phyloP scores from a whole-genome alignment of 2,797 vertebrate genomes.

The Gymnothorax reevesii region DNA sequence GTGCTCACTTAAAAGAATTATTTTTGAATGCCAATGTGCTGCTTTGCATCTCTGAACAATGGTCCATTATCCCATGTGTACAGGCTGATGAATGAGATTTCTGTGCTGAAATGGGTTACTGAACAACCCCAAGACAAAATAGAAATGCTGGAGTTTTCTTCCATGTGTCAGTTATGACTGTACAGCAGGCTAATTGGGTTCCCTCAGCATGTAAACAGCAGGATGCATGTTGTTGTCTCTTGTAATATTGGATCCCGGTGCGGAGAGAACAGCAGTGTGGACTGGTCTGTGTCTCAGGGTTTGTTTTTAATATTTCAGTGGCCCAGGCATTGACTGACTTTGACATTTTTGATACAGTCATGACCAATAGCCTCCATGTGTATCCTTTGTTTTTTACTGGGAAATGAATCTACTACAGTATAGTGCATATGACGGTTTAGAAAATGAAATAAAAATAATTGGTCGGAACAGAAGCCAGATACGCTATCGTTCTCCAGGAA shows the following conservation, averaged over 20 bases:
- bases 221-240: neutral
- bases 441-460: neutral
- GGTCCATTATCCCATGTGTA: neutral
- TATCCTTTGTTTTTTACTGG: neutral
- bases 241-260: neutral
- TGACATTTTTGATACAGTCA: neutral
- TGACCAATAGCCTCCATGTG: neutral
- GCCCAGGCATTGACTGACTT: neutral
- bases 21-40: conserved; percentile 2
- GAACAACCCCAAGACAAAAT: neutral
- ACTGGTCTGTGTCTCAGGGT: neutral
- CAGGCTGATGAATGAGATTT: neutral
- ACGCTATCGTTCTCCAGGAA: neutral
- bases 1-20: conserved; percentile 4
- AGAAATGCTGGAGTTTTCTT: neutral
- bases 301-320: neutral
- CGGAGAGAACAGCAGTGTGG: neutral
- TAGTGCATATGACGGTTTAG: neutral
- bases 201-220: neutral
- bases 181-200: neutral
- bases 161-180: neutral
- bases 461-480: neutral
- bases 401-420: too few species aligned
- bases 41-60: neutral
- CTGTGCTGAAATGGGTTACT: neutral